Base-by-base conservation (phyloP, 2,888 invertebrate species). In the Orgyia antiqua region DNA sequence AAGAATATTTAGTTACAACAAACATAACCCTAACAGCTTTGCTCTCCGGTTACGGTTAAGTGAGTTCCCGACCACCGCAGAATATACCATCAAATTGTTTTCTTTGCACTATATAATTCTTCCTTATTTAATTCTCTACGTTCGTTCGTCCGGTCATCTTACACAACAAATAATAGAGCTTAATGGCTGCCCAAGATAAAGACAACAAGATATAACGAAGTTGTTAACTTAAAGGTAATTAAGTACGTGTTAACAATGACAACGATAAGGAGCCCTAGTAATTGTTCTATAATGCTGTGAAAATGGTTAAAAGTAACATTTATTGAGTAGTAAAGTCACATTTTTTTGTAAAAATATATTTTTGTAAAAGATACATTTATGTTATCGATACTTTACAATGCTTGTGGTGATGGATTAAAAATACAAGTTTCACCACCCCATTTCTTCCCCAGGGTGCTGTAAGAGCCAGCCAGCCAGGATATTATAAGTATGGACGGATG, bases 41-140 rank as follows among this genome's bases (percentile, higher is more conserved):
- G 43, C 54, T 72, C 70, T 69, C 61, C 31, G 64, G 74, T 84
- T 82, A 77, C 84, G 69, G 59, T 72, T 84, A 80, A 83, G 83
- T 84, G 83, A 82, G 68, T 73, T 68, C 34, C 42, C 51, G 75
- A 70, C 82, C 80, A 80, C 77, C 73, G 68, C 68, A 54, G 64
- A 31, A 70, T 74, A 68, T 72, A 74, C 73, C 76, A 82, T 82
- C 76, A 80, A 77, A 82, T 71, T 72, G 74, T 78, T 80, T 75
- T 78, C 80, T 73, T 80, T 74, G 75, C 75, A 33, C 42, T 36
- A 45, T 37, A 39, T 31, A 23, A 30, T 35, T 31, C 27, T 27
- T 12, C 24, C 19, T 10, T 28, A 15, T 27, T 24, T 15, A 15
- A 15, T 15, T 15, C 6, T 27, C 17, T 31, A 15, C 17, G 26